Conservation (phyloP, 2,113 vertebrate genomes). For the Sorex fumeus region DNA sequence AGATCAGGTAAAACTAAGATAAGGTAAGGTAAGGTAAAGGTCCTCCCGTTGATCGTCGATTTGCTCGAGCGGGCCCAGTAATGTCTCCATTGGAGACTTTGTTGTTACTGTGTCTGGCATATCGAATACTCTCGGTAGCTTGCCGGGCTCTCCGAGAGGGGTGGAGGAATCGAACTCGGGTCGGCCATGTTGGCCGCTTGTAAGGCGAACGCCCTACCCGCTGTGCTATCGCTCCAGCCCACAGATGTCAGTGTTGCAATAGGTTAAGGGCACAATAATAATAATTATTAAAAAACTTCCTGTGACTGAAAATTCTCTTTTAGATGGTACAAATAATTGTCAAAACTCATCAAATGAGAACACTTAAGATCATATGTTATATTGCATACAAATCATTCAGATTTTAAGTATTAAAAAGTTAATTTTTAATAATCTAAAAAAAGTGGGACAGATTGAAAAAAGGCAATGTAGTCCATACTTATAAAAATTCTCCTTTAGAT, state of each 20-base stretch:
- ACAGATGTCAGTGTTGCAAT: neutral
- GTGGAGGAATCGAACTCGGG: too few relatives aligned
- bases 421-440: constrained; percentile 3
- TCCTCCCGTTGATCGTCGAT: too few relatives aligned
- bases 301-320: neutral
- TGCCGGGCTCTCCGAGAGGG: too few relatives aligned
- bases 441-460: constrained; percentile 9
- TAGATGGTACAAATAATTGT: neutral
- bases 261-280: neutral
- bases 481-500: constrained; percentile 49
- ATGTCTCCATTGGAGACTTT: too few relatives aligned
- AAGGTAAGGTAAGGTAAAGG: too few relatives aligned
- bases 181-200: too few relatives aligned
- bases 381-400: neutral
- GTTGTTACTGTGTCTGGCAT: too few relatives aligned
- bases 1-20: constrained; percentile 8
- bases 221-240: too few relatives aligned
- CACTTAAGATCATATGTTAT: neutral
- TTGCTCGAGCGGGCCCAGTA: too few relatives aligned
- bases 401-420: constrained; percentile 49
- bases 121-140: too few relatives aligned
- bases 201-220: too few relatives aligned
- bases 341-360: constrained; percentile 27
- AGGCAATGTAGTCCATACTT: neutral
- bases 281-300: neutral